Conservation (phyloP, 2,113 vertebrate species). For the Arizona elegans region DNA sequence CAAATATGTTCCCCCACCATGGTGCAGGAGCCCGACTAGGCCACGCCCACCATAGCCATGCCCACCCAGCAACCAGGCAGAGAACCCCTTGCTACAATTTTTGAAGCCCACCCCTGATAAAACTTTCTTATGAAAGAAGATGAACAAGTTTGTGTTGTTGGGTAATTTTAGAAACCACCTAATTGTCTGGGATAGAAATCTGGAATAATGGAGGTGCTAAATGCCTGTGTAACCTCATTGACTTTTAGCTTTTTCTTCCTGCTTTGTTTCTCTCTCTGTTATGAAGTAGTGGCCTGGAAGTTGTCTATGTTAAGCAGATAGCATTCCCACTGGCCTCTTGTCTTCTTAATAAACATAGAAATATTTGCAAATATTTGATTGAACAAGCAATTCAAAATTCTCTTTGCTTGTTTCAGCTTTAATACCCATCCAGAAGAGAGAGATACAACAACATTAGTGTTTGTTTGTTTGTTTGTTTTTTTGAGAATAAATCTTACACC, state of each 20-base stretch:
- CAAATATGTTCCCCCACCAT: too few relatives aligned
- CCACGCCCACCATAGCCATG: too few relatives aligned
- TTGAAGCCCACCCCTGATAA: too few relatives aligned
- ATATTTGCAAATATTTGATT: not conserved
- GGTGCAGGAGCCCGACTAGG: too few relatives aligned
- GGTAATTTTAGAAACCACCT: not conserved
- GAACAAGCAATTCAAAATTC: not conserved
- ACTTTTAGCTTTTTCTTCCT: not conserved
- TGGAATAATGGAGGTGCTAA: not conserved
- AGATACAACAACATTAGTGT: not conserved
- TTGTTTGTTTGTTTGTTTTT: not conserved
- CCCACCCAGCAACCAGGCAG: too few relatives aligned
- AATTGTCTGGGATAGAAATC: not conserved
- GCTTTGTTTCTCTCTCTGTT: not conserved
- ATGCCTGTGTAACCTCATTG: not conserved
- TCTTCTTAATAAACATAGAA: not conserved
- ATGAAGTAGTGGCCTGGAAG: not conserved
- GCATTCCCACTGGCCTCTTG: not conserved
- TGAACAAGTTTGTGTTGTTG: not conserved
- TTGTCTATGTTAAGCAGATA: not conserved
- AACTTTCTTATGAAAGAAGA: not conserved
- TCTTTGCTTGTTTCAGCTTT: not conserved
- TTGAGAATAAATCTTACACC: not conserved
- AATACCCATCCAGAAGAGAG: not conserved
- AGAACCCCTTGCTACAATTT: too few relatives aligned